Evolutionary conservation across 2,888 invertebrate species (phyloP).

Genomic region (Pachydiplax longipennis): DNA sequence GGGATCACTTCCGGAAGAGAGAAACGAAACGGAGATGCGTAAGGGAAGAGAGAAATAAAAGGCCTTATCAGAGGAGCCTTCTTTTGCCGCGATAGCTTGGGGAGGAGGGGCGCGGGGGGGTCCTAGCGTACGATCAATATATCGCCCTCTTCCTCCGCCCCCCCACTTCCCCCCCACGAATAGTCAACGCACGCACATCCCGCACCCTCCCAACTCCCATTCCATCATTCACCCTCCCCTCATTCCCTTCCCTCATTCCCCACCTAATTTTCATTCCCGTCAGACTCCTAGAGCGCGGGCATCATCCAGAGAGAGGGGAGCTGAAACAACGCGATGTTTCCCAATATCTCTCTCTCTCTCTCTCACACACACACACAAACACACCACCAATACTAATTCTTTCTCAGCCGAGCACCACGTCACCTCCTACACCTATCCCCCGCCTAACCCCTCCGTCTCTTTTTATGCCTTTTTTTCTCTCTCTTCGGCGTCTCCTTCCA

Average conservation of each 20-base stretch:
- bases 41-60: neutral
- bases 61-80: constrained; percentile 27
- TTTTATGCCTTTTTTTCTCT: neutral
- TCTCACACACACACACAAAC: neutral
- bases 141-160: neutral
- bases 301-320: neutral
- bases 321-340: constrained; percentile 31
- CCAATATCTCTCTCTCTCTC: constrained; percentile 26
- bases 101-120: constrained; percentile 12
- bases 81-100: neutral
- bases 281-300: constrained; percentile 7
- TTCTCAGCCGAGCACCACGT: constrained; percentile 9
- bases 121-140: constrained; percentile 37
- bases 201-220: neutral
- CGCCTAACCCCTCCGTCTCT: neutral
- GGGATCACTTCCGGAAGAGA: neutral
- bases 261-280: constrained; percentile 13
- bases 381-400: neutral
- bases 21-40: neutral
- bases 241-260: neutral
- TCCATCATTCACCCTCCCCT: neutral
- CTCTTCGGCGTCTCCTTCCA: neutral
- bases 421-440: neutral
- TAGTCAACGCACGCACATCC: constrained; percentile 37
- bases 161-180: neutral